Evolutionary conservation across 2,888 invertebrate species (phyloP).

Genomic region (Blomia tropicalis): DNA sequence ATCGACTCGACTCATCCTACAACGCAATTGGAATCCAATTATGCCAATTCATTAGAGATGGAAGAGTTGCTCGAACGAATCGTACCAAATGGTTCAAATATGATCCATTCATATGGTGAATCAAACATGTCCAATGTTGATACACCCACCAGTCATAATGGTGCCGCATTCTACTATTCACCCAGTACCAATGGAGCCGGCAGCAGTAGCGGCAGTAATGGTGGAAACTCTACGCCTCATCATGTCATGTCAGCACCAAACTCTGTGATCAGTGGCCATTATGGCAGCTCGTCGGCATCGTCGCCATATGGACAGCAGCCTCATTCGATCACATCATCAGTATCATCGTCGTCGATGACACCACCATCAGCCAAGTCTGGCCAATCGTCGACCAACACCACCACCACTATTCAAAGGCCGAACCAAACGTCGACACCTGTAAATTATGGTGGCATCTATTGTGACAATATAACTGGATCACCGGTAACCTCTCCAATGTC

Average conservation of each 20-base stretch:
- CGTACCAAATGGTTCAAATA: background rate
- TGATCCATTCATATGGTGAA: background rate
- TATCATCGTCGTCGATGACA: conserved; percentile 3
- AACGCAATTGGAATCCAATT: background rate
- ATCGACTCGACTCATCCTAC: background rate
- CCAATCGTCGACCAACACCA: background rate
- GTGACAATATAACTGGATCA: background rate
- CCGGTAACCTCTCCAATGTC: conserved; percentile 3
- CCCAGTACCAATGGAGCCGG: background rate
- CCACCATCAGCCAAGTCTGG: conserved; percentile 2
- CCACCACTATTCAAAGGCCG: background rate
- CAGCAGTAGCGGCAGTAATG: background rate
- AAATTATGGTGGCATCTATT: background rate
- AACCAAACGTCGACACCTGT: background rate
- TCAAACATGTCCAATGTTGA: background rate
- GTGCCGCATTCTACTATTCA: background rate
- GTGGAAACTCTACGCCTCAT: background rate
- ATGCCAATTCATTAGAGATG: background rate
- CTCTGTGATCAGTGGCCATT: conserved; percentile 3
- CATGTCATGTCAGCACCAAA: background rate
- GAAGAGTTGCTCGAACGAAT: background rate
- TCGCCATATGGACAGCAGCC: conserved; percentile 5
- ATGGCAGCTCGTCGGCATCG: background rate
- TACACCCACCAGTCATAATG: background rate
- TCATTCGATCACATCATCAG: background rate